These are phyloP conservation scores for Leistus spinibarbis DNA, from an alignment of 2,888 invertebrate genomes.

Conservation along the genomic window DNA sequence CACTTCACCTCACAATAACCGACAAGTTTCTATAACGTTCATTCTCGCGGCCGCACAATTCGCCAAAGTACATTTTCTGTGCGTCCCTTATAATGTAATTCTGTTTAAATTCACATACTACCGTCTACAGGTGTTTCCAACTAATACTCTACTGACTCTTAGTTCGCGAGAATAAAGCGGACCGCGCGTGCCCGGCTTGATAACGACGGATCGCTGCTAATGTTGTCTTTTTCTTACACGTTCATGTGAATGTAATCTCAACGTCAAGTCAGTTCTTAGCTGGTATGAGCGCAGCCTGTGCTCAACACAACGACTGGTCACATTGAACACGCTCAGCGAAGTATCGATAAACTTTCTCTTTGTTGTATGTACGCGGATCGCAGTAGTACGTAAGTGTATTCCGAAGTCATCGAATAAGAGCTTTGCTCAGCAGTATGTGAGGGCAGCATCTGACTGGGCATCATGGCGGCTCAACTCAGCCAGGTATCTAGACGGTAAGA, in stretches of 20 bases:
- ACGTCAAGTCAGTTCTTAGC: conserved; percentile 48
- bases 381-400: conserved; percentile 14
- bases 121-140: conserved; percentile 60
- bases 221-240: conserved; percentile 25
- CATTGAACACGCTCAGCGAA: conserved; percentile 6
- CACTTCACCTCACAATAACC: conserved; percentile 36
- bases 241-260: conserved; percentile 33
- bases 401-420: conserved; percentile 9
- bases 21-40: conserved; percentile 25
- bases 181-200: conserved; percentile 15
- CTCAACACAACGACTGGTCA: conserved; percentile 25
- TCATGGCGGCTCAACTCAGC: conserved; percentile 52
- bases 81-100: conserved; percentile 44
- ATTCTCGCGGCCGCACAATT: conserved; percentile 24
- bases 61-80: conserved; percentile 35
- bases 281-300: conserved; percentile 41
- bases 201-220: background rate
- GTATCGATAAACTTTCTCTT: conserved; percentile 13
- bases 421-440: conserved; percentile 49
- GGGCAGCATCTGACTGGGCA: conserved; percentile 51
- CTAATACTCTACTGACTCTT: conserved; percentile 60
- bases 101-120: conserved; percentile 55
- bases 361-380: background rate
- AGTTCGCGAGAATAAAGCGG: conserved; percentile 48
- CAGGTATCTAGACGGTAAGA: conserved; percentile 44